Conservation (phyloP, 2,888 invertebrate species). For the Heliconius charithonia region DNA sequence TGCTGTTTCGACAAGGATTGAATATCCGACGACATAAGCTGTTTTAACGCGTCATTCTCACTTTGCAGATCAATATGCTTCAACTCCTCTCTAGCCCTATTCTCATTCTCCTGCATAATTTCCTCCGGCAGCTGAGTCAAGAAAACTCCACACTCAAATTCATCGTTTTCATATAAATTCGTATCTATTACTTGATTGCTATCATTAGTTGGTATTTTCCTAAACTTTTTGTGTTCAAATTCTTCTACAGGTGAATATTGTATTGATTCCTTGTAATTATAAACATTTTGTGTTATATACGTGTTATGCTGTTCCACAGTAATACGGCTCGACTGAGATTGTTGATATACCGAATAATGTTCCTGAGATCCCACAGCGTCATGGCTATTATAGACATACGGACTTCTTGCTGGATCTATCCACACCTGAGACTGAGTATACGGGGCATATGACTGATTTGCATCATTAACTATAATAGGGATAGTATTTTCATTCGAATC, state of each 20-base stretch:
- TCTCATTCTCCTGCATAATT: constrained; percentile 65
- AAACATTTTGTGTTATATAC: constrained; percentile 72
- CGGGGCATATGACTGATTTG: constrained; percentile 53
- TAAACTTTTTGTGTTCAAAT: constrained; percentile 59
- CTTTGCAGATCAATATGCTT: constrained; percentile 59
- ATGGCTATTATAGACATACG: constrained; percentile 69
- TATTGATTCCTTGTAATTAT: constrained; percentile 62
- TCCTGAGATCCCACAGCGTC: constrained; percentile 55
- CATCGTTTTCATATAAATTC: constrained; percentile 64
- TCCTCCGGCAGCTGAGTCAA: constrained; percentile 67
- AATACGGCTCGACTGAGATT: constrained; percentile 56
- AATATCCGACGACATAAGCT: constrained; percentile 72
- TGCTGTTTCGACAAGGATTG: constrained; percentile 67
- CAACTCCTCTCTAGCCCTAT: constrained; percentile 56
- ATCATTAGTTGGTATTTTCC: constrained; percentile 54
- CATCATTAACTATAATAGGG: constrained; percentile 57
- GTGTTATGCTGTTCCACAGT: constrained; percentile 71
- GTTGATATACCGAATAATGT: constrained; percentile 58
- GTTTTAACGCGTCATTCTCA: constrained; percentile 69
- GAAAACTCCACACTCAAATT: constrained; percentile 69
- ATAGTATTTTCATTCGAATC: constrained; percentile 46
- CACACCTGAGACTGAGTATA: constrained; percentile 69
- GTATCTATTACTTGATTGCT: constrained; percentile 47
- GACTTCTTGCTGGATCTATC: constrained; percentile 72
- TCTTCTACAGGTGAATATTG: constrained; percentile 55